phyloP scores from a whole-genome alignment of 23 tunicate species.

The Diplosoma virens region DNA sequence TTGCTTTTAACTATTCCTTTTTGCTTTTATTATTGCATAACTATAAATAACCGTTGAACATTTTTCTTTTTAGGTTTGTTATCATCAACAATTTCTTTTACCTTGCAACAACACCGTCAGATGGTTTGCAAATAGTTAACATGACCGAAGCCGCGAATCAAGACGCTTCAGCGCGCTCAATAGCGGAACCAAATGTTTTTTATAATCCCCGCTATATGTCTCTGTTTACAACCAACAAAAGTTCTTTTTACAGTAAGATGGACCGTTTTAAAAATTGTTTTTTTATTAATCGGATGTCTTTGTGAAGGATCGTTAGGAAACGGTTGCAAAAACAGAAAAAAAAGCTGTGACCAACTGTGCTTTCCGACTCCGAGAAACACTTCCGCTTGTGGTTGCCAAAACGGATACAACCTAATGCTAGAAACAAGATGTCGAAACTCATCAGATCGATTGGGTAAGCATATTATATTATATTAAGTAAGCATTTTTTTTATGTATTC shows the following conservation, averaged over 20 bases:
- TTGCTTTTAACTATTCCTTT: too few relatives aligned
- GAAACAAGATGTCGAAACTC: not conserved
- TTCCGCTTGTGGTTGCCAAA: not conserved
- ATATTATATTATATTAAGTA: too few relatives aligned
- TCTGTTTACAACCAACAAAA: too few relatives aligned
- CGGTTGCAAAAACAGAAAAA: not conserved
- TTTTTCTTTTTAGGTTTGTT: slow-evolving; percentile 2
- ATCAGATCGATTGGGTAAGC: not conserved
- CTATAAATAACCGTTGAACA: too few relatives aligned
- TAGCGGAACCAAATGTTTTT: not conserved
- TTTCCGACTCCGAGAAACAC: not conserved
- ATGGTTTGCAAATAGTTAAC: not conserved
- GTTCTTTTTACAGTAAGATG: too few relatives aligned
- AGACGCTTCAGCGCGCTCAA: not conserved
- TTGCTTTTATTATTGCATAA: too few relatives aligned
- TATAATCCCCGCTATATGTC: not conserved
- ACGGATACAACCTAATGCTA: not conserved
- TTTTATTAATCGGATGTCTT: too few relatives aligned
- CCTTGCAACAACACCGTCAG: not conserved
- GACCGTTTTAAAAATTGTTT: too few relatives aligned
- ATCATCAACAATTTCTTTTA: not conserved
- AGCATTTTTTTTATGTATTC: too few relatives aligned
- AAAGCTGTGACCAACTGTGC: not conserved
- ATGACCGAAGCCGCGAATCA: not conserved
- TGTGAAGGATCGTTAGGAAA: not conserved